These are phyloP conservation scores for Carassius carassius DNA, from an alignment of 2,113 vertebrate genomes.

Conservation along the genomic window DNA sequence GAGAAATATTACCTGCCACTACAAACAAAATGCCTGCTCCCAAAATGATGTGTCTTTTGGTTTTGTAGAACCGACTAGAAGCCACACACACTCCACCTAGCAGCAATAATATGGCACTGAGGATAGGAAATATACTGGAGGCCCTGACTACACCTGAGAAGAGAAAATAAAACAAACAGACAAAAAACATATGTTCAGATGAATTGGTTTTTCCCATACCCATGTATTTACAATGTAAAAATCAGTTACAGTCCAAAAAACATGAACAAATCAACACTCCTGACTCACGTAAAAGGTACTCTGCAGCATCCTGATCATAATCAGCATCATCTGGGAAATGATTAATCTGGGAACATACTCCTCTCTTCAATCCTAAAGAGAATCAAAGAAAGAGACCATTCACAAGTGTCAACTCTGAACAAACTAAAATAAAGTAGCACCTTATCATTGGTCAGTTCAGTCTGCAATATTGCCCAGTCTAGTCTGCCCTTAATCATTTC, in stretches of 20 bases:
- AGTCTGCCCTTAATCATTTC: background rate
- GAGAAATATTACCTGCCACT: slow-evolving; percentile 82
- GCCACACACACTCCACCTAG: slow-evolving; percentile 91
- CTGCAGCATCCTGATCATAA: slow-evolving; percentile 92
- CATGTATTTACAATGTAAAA: background rate
- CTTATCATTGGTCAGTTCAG: background rate
- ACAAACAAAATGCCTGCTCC: slow-evolving; percentile 93
- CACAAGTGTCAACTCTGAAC: background rate
- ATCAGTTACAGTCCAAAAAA: background rate
- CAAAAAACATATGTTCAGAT: background rate
- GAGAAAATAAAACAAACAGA: background rate
- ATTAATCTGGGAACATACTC: slow-evolving; percentile 91
- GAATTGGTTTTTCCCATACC: background rate
- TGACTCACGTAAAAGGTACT: slow-evolving; percentile 87
- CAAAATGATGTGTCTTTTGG: slow-evolving; percentile 88
- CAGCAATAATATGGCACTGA: slow-evolving; percentile 89
- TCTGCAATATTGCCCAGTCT: background rate
- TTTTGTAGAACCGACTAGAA: slow-evolving; percentile 89
- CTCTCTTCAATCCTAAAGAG: slow-evolving; percentile 68
- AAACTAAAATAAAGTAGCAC: background rate
- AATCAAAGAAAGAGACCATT: background rate
- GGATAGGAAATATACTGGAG: slow-evolving; percentile 95
- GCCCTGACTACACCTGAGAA: slow-evolving; percentile 89
- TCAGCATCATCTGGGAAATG: slow-evolving; percentile 93
- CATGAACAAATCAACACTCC: slow-evolving; percentile 25